These are phyloP conservation scores for Phataginus tetradactyla DNA, from an alignment of 2,797 vertebrate genomes.

Conservation along the genomic window DNA sequence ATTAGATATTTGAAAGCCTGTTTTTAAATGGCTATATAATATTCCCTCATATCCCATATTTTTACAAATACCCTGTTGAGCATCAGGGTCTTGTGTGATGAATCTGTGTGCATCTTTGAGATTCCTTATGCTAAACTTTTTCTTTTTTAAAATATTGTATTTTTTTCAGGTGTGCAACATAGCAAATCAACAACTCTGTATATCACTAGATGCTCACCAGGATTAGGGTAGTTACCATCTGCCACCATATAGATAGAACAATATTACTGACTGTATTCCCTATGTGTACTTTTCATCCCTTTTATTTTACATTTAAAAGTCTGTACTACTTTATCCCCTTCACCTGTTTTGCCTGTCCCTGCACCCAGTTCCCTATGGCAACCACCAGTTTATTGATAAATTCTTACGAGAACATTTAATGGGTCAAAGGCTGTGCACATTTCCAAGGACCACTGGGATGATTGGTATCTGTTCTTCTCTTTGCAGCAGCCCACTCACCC, in stretches of 20 bases:
- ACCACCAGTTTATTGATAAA: neutral
- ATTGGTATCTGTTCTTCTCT: neutral
- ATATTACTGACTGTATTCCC: no score
- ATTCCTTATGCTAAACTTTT: neutral
- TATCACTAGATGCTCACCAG: no score
- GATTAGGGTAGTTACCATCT: no score
- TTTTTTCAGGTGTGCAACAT: no score
- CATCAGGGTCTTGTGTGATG: neutral
- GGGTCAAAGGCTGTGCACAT: neutral
- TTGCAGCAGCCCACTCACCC: constrained; percentile 94
- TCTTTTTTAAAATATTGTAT: no score
- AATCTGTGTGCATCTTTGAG: neutral
- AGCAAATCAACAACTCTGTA: no score
- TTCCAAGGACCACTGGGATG: neutral
- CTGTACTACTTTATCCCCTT: no score
- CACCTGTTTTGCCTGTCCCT: no score
- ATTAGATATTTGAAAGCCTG: neutral
- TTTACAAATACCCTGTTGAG: neutral
- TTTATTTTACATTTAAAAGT: no score
- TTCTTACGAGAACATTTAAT: neutral
- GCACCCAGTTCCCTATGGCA: no score
- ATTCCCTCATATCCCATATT: neutral
- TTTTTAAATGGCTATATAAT: neutral
- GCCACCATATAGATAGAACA: no score
- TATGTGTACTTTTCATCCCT: no score